Base-by-base conservation (phyloP, 2,888 invertebrate species). In the Anthophora plumipes region DNA sequence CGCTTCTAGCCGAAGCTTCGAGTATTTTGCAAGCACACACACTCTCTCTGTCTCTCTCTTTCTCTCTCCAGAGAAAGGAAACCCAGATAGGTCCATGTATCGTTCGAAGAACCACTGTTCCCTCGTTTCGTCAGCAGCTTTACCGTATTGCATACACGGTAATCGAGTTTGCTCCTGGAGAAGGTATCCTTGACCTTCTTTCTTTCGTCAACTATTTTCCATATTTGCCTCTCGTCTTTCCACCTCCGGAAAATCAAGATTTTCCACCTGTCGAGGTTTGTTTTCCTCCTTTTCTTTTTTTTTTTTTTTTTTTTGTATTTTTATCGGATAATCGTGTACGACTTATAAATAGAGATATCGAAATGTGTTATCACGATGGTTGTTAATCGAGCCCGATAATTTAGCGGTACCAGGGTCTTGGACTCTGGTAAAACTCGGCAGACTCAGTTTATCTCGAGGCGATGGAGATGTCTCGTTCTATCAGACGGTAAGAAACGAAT, bases 121-220 rank as follows among this genome's bases (percentile, higher is more conserved):
- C 37, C 14, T 59, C n/a, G 60, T 80, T 64, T 61, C 55, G 22
- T 85, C 39, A 37, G 17, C 78, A 68, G 61, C 46, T 77, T 68
- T 57, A 61, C 68, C 61, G 78, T 77, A 55, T 68, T 50, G 68
- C 68, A 57, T 48, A 31, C 12, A 74, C 75, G 59, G 64, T 79
- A 71, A 79, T 79, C 78, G 78, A 68, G 78, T 78, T 75, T 68
- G 46, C 46, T 64, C 76, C 54, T 55, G 66, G 60, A 85, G 75
- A 80, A 70, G 79, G 81, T 83, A 85, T 86, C 87, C 87, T 86
- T 86, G 87, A 87, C 87, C 85, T 82, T 82, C 60, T 87, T 82
- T 77, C 73, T 43, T 69, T 64, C 77, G 85, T 72, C 73, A 80
- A 76, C 71, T 74, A 82, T 82, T 82, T 71, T 71, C 20, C n/a